A percentile compares a stretch with the other conserved stretches of the same genome.
These are phyloP conservation scores for Rhingia campestris DNA, from an alignment of 2,888 invertebrate genomes.

Conservation along the genomic window DNA sequence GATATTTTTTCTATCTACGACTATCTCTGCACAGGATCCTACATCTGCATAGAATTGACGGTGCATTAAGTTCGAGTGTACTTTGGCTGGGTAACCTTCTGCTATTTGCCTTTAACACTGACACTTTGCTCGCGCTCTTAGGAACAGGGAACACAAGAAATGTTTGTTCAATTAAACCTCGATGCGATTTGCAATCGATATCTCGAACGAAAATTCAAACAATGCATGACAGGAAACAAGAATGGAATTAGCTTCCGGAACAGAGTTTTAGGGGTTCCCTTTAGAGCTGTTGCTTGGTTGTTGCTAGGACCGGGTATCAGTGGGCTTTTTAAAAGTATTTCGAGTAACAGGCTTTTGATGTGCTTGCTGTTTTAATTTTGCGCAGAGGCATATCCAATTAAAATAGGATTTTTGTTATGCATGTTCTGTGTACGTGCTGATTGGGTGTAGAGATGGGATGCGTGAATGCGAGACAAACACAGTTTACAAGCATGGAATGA, in stretches of 20 bases:
- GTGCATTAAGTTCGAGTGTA: conserved; percentile 27
- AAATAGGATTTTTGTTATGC: background rate
- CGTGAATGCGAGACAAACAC: too few relatives aligned
- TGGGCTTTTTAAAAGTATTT: too few relatives aligned
- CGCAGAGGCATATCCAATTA: background rate
- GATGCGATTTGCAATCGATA: conserved; percentile 30
- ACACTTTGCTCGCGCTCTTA: conserved; percentile 6
- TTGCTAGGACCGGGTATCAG: too few relatives aligned
- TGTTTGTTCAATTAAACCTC: conserved; percentile 60
- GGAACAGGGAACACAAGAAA: conserved; percentile 2
- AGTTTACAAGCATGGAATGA: too few relatives aligned
- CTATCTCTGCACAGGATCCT: conserved; percentile 22
- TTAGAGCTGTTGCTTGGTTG: background rate
- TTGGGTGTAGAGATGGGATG: too few relatives aligned
- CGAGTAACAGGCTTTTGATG: too few relatives aligned
- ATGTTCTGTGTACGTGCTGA: too few relatives aligned
- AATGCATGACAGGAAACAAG: background rate
- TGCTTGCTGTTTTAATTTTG: background rate
- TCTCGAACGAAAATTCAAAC: conserved; percentile 41
- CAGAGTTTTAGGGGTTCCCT: background rate
- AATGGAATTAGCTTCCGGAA: conserved; percentile 4
- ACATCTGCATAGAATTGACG: conserved; percentile 13
- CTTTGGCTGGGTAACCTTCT: conserved; percentile 15
- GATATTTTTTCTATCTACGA: conserved; percentile 41
- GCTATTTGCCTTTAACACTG: conserved; percentile 6